Percentiles rank a stretch among this genome's conserved stretches.
phyloP scores from a whole-genome alignment of 2,888 invertebrate genomes.

The Sclerodermus sp. region DNA sequence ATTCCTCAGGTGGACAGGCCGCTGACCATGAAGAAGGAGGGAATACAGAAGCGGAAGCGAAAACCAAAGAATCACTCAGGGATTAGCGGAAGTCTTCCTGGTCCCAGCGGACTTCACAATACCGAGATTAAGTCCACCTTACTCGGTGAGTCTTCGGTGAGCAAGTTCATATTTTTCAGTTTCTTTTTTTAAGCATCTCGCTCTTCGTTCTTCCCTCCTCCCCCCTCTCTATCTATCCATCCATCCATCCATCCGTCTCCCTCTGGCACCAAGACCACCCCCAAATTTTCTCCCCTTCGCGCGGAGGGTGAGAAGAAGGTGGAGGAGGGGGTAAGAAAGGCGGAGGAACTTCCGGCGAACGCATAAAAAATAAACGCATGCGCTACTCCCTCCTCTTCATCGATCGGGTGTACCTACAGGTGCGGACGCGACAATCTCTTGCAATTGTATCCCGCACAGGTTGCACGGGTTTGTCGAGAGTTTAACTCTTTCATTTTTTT shows the following conservation, averaged over 20 bases:
- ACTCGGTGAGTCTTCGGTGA: conserved; percentile 56
- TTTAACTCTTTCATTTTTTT: too few relatives aligned
- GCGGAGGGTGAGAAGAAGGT: too few relatives aligned
- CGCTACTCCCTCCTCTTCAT: too few relatives aligned
- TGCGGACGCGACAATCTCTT: too few relatives aligned
- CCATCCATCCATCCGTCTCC: neutral
- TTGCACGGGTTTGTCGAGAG: too few relatives aligned
- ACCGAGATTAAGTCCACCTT: conserved; percentile 52
- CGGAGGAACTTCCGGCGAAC: too few relatives aligned
- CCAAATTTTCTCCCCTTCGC: too few relatives aligned
- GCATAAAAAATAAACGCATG: too few relatives aligned
- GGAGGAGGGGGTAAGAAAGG: too few relatives aligned
- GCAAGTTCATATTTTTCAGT: conserved; percentile 25
- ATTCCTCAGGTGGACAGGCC: conserved; percentile 83
- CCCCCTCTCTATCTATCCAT: neutral
- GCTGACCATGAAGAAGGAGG: conserved; percentile 97
- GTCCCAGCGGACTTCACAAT: conserved; percentile 49
- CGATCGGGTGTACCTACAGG: conserved; percentile 21
- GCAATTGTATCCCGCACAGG: too few relatives aligned
- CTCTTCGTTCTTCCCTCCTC: conserved; percentile 3
- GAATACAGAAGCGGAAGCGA: conserved; percentile 95
- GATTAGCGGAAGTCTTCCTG: conserved; percentile 36
- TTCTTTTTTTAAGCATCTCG: neutral
- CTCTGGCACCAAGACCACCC: too few relatives aligned
- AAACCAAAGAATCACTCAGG: conserved; percentile 72